These are phyloP conservation scores for Erebia aethiops DNA, from an alignment of 2,888 invertebrate genomes.

Conservation along the genomic window DNA sequence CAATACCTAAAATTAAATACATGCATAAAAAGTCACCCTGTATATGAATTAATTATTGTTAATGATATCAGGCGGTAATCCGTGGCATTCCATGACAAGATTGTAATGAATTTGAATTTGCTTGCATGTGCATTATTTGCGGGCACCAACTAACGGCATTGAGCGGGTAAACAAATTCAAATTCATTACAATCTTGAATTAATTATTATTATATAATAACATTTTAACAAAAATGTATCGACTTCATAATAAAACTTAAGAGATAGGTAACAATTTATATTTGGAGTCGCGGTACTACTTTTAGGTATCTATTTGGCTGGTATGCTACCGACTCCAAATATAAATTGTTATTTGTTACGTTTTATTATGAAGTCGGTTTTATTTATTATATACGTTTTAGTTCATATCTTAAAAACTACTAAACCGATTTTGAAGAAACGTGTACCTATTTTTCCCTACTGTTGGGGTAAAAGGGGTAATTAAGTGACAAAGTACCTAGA, in stretches of 20 bases:
- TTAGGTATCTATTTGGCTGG: slow-evolving; percentile 1
- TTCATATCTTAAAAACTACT: neutral
- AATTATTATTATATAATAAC: neutral
- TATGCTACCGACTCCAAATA: slow-evolving; percentile 1
- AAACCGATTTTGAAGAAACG: neutral
- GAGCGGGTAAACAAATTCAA: slow-evolving; percentile 1
- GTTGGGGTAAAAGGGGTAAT: neutral
- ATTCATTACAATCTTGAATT: slow-evolving; percentile 1
- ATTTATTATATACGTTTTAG: neutral
- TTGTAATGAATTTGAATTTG: slow-evolving; percentile 1
- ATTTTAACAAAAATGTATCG: slow-evolving; percentile 1
- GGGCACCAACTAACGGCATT: slow-evolving; percentile 1
- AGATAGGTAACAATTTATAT: slow-evolving; percentile 1
- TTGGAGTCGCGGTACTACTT: slow-evolving; percentile 1
- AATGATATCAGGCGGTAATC: slow-evolving; percentile 1
- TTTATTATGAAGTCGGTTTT: slow-evolving; percentile 1
- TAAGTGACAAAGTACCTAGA: neutral
- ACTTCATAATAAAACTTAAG: slow-evolving; percentile 1
- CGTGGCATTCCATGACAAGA: slow-evolving; percentile 1
- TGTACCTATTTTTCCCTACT: slow-evolving; percentile 1
- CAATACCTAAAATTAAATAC: neutral
- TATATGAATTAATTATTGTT: neutral
- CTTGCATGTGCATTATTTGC: slow-evolving; percentile 1
- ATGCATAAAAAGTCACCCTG: neutral
- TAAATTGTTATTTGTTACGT: neutral